phyloP scores from a whole-genome alignment of 35 echinoderm and acorn worm species.

The Apostichopus parvimensis region DNA sequence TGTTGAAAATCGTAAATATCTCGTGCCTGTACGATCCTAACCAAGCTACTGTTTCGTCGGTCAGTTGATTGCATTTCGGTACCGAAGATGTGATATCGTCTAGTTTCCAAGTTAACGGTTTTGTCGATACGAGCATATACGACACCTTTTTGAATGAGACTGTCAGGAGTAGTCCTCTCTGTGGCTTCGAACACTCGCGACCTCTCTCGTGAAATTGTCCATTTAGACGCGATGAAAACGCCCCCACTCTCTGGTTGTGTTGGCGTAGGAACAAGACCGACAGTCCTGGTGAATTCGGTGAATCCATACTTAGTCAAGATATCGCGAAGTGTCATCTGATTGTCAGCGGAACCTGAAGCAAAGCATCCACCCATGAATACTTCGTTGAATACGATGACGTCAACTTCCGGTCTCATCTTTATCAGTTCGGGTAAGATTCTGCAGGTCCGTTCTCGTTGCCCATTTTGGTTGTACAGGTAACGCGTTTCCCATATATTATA shows the following conservation, averaged over 20 bases:
- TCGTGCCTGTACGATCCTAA: conserved; percentile 54
- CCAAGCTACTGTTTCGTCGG: background rate
- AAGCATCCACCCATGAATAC: conserved; percentile 86
- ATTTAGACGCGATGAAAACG: conserved; percentile 76
- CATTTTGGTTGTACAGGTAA: conserved; percentile 65
- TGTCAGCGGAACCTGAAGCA: conserved; percentile 3
- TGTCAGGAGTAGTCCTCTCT: conserved; percentile 59
- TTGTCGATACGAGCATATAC: conserved; percentile 68
- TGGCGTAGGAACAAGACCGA: conserved; percentile 46
- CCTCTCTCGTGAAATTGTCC: conserved; percentile 67
- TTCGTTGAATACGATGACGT: conserved; percentile 84
- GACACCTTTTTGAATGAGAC: conserved; percentile 61
- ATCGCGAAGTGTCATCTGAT: conserved; percentile 56
- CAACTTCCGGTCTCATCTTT: conserved; percentile 49
- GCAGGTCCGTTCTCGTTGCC: conserved; percentile 75
- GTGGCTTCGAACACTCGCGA: conserved; percentile 57
- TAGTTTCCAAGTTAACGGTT: conserved; percentile 32
- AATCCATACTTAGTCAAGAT: conserved; percentile 78
- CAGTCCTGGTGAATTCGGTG: conserved; percentile 50
- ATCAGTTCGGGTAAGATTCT: conserved; percentile 55
- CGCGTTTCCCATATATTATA: conserved; percentile 75
- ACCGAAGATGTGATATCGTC: conserved; percentile 69
- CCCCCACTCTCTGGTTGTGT: conserved; percentile 68
- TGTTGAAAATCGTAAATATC: conserved; percentile 60
- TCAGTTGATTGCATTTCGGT: conserved; percentile 65